phyloP scores from a whole-genome alignment of 2,888 invertebrate genomes.

The Chouioia cunea region DNA sequence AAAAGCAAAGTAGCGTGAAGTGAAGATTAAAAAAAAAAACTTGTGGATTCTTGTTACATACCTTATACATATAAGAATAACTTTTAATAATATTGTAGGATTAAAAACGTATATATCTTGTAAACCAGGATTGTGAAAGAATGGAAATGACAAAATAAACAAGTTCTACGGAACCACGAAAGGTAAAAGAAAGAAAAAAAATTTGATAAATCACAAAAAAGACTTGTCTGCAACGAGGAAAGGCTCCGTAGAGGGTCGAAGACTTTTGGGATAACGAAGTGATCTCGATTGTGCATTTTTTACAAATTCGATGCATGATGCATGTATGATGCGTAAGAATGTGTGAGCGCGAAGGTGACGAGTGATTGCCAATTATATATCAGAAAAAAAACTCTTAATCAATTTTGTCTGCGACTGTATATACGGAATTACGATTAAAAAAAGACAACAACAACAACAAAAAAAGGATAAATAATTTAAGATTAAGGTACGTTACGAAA shows the following conservation, averaged over 20 bases:
- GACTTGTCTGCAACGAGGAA: conserved; percentile 43
- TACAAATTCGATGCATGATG: not conserved
- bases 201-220: conserved; percentile 16
- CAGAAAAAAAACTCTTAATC: conserved; percentile 50
- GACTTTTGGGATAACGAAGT: conserved; percentile 35
- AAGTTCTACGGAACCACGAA: no score
- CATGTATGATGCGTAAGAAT: conserved; percentile 4
- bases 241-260: conserved; percentile 39
- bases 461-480: not conserved
- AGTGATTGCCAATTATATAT: conserved; percentile 47
- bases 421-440: conserved; percentile 47
- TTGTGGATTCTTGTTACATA: conserved; percentile 56
- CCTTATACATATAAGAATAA: conserved; percentile 51
- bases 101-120: conserved; percentile 35
- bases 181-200: conserved; percentile 6
- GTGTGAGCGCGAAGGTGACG: conserved; percentile 2
- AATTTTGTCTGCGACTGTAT: conserved; percentile 55
- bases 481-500: conserved; percentile 4
- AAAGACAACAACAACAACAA: conserved; percentile 2
- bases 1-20: conserved; percentile 29
- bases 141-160: conserved; percentile 11
- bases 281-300: conserved; percentile 48
- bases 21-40: conserved; percentile 27
- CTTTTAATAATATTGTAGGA: conserved; percentile 41
- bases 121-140: conserved; percentile 33